These are phyloP conservation scores for Sinohyriopsis cumingii DNA, from an alignment of 2,888 invertebrate species.

Conservation along the genomic window DNA sequence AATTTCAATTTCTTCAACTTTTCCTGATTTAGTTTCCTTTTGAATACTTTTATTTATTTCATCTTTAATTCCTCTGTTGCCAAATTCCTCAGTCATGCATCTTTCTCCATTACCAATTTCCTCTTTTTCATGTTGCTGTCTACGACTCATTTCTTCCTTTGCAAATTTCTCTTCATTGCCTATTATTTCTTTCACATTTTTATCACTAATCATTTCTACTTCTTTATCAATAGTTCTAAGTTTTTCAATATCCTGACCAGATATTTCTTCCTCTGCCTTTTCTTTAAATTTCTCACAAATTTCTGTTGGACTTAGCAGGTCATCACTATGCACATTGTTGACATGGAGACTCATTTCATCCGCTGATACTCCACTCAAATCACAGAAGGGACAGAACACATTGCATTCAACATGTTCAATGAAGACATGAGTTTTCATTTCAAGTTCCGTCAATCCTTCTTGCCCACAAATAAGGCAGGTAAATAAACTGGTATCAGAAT, in stretches of 20 bases:
- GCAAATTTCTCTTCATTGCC: background rate
- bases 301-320: slow-evolving; percentile 77
- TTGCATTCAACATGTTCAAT: slow-evolving; percentile 85
- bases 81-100: background rate
- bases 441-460: slow-evolving; percentile 77
- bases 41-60: too few species aligned
- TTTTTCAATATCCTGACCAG: slow-evolving; percentile 1
- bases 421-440: slow-evolving; percentile 85
- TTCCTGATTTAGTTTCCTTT: too few species aligned
- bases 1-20: too few species aligned
- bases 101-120: background rate
- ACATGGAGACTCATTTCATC: slow-evolving; percentile 86
- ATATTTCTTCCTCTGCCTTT: slow-evolving; percentile 8
- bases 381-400: slow-evolving; percentile 88
- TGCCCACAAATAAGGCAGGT: slow-evolving; percentile 88
- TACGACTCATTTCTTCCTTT: background rate
- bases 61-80: slow-evolving; percentile 29
- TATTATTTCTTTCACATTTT: slow-evolving; percentile 6
- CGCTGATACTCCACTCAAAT: slow-evolving; percentile 82
- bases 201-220: background rate
- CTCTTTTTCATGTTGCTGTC: background rate
- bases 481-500: slow-evolving; percentile 17
- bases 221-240: background rate
- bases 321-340: slow-evolving; percentile 85
- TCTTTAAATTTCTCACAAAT: slow-evolving; percentile 16